Percentiles rank a stretch among this genome's conserved stretches.
Evolutionary conservation across 2,888 invertebrate species (phyloP).

Genomic region (Miltochrista miniata): DNA sequence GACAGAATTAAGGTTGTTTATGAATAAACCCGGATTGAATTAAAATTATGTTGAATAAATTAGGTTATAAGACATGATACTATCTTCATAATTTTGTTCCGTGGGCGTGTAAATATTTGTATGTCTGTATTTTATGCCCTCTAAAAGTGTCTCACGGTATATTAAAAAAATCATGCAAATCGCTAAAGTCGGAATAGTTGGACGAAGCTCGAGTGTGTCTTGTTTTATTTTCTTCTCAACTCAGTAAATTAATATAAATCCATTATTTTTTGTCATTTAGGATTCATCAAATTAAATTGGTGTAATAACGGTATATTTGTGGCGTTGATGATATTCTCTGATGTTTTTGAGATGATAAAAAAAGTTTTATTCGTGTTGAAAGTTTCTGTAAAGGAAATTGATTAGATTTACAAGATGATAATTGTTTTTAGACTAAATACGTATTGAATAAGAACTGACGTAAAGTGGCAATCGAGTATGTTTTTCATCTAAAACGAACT

Average conservation of each 20-base stretch:
- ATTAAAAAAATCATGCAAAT: slow-evolving; percentile 34
- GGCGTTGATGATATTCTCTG: slow-evolving; percentile 2
- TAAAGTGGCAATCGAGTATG: too few species aligned
- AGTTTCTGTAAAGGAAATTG: slow-evolving; percentile 2
- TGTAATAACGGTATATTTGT: slow-evolving; percentile 27
- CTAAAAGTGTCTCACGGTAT: slow-evolving; percentile 38
- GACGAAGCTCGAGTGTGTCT: slow-evolving; percentile 6
- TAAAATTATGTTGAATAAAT: slow-evolving; percentile 70
- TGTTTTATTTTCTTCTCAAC: slow-evolving; percentile 24
- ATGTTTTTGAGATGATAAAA: slow-evolving; percentile 11
- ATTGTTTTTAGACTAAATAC: neutral
- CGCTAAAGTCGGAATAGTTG: slow-evolving; percentile 15
- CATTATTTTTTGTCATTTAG: slow-evolving; percentile 36
- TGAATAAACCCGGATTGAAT: slow-evolving; percentile 64
- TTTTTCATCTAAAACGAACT: too few species aligned
- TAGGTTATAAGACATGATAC: slow-evolving; percentile 58
- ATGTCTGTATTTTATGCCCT: slow-evolving; percentile 41
- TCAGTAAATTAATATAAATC: slow-evolving; percentile 33
- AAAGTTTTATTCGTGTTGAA: slow-evolving; percentile 4
- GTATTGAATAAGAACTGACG: too few species aligned
- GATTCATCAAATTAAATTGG: slow-evolving; percentile 32
- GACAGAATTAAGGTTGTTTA: slow-evolving; percentile 80
- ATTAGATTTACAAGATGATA: slow-evolving; percentile 2
- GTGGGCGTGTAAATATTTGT: slow-evolving; percentile 53
- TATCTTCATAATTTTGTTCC: slow-evolving; percentile 57